Base-by-base conservation (phyloP, 1,140 invertebrate species). In the Lysiphlebus fabarum region DNA sequence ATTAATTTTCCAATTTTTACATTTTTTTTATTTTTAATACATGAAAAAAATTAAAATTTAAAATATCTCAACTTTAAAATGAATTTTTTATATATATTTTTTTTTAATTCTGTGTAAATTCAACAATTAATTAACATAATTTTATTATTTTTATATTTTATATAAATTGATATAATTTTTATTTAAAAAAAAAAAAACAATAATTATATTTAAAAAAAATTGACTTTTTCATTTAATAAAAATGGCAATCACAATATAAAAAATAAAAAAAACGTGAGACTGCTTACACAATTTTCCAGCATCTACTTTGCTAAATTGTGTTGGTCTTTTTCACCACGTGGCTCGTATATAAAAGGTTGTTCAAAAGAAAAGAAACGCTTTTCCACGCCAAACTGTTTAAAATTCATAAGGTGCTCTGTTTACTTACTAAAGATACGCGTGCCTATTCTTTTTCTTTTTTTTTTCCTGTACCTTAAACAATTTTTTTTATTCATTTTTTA, bases 391-490 rank as follows among this genome's bases (percentile, higher is more conserved):
- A 45, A 65, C 72, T 74, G 69, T 71, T 76, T 75, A 75, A 76
- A 74, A 76, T 76, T 76, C 74, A 76, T 76, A 74, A 75, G 73
- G 53, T 67, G 70, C 66, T 73, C 70, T 76, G 73, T 76, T 76
- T 76, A 74, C 73, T 76, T 71, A 70, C 73, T 69, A 72, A 74
- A 76, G 73, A 75, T 75, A 75, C 71, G 69, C 68, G 67, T 51
- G 49, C 47, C 44, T 17, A 53, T 53, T 26, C 48, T 58, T 55
- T 50, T 49, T 54, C 48, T 57, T 33, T 14, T 44, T 49, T 11
- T 58, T 45, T 55, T 48, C 47, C 44, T 42, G 48, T 58, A 34
- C 45, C 14, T 17, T 37, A n/a, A 36, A 44, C 53, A 26, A 34
- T 56, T 57, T 57, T n/a, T 26, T 53, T 17, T 36, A 11, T 41